Evolutionary conservation across 2,888 invertebrate species (phyloP), one percentile per base, ranked within the genome.

Genomic region (Oithona nana): DNA sequence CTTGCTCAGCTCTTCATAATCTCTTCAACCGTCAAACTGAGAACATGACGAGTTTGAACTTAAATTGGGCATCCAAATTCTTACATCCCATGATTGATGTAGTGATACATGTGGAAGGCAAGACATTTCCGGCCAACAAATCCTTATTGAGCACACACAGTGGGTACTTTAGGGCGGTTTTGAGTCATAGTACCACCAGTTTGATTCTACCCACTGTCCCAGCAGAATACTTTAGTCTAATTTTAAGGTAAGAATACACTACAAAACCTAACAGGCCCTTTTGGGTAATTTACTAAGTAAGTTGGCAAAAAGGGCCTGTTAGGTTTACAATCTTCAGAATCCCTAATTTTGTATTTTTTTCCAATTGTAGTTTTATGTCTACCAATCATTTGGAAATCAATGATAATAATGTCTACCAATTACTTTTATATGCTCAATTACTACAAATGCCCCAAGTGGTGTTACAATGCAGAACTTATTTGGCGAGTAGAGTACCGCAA

Each of bases 371-470:
- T n/a, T n/a, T n/a, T n/a, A n/a, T n/a, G n/a, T n/a, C n/a, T n/a
- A n/a, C n/a, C n/a, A n/a, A n/a, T n/a, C n/a, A n/a, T n/a, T n/a
- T n/a, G n/a, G n/a, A n/a, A n/a, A n/a, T n/a, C n/a, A n/a, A n/a
- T 11, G 39, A 39, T 11, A 16, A 6, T 39, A 84, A 84, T 72
- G 83, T 84, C 66, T 83, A 83, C 73, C 65, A 65, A 24, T 64
- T 67, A 3, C 73, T 84, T 11, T 71, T 83, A 65, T 83, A 83
- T 3, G 83, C 83, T 11, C 83, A 83, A 71, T 76, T 83, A 58
- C 73, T 84, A 54, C 83, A 83, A 70, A 83, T 84, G 83, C 83
- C 83, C 71, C 76, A 83, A 26, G 78, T 77, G 4, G 79, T 81
- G 68, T 71, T 83, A 56, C 28, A 60, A 65, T 65, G 3, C 72